Evolutionary conservation across 2,888 invertebrate species (phyloP), one percentile per base, ranked within the genome.

Genomic region (Elmis aenea): DNA sequence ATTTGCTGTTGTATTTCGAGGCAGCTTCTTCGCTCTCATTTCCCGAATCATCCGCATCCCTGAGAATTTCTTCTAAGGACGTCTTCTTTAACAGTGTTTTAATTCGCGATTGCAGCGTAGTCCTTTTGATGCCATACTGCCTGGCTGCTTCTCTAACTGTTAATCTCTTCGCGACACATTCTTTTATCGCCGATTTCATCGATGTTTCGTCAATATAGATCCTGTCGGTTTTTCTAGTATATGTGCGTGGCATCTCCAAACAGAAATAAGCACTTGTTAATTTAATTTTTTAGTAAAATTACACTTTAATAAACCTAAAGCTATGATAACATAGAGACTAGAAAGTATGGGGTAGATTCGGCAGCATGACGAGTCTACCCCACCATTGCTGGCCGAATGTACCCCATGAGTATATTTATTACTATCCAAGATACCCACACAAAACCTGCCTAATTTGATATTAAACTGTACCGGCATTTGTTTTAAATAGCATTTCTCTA

Each of bases 171-270:
- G 10, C 14, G 5, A 30, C 5, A 5, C 11, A 20, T 4, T 30
- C 8, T 12, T 21, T 20, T 11, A 30, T 30, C 3, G 30, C 30
- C 20, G 2, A 6, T 26, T 26, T 26, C 26, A 26, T 11, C 21
- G 2, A 1, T 11, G 4, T 22, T 13, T 30, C 22, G 12, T 22
- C 3, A 12, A 30, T 30, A 10, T 30, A n/a, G 8, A 10, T n/a
- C n/a, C 30, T 13, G 13, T 21, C 10, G 1, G 30, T 30, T 12
- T 30, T 30, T 21, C 14, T 22, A 2, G 14, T 13, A 23, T 30
- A 22, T 3, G 8, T 22, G 3, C 30, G 13, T n/a, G 22, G 22
- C 30, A 30, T 30, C 30, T 22, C 13, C n/a, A 25, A 25, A 2
- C n/a, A n/a, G n/a, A n/a, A n/a, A n/a, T n/a, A n/a, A n/a, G n/a